These are phyloP conservation scores for Melinaea menophilus DNA, from an alignment of 2,888 invertebrate species.

Conservation along the genomic window DNA sequence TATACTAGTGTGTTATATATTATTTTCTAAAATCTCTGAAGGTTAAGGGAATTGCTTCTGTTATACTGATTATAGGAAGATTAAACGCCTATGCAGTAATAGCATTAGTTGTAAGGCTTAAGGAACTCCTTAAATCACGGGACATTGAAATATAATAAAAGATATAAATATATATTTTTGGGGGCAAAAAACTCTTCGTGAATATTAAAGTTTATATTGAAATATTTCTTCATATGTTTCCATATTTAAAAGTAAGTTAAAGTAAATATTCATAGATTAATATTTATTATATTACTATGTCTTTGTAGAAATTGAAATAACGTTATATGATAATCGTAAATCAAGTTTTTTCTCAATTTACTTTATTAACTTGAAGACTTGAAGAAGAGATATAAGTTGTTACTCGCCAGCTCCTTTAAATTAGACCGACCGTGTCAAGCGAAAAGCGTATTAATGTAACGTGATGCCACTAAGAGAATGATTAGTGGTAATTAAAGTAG, in stretches of 20 bases:
- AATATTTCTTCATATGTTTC: too few species aligned
- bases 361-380: not conserved
- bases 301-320: too few species aligned
- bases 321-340: too few species aligned
- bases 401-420: constrained; percentile 7
- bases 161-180: too few species aligned
- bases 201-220: too few species aligned
- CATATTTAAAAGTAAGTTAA: too few species aligned
- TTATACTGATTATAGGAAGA: not conserved
- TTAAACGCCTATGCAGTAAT: not conserved
- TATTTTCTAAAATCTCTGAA: not conserved
- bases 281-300: too few species aligned
- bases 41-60: not conserved
- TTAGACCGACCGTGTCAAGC: not conserved
- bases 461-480: constrained; percentile 20
- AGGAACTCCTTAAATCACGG: not conserved
- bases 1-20: not conserved
- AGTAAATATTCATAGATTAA: too few species aligned
- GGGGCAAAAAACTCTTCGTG: too few species aligned
- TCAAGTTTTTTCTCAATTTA: too few species aligned
- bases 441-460: constrained; percentile 19
- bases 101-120: not conserved
- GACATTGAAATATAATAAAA: not conserved
- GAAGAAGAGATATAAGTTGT: not conserved
- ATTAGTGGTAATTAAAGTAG: constrained; percentile 24